Evolutionary conservation across 2,113 vertebrate genomes (phyloP).

Genomic region (Calyptomena viridis): DNA sequence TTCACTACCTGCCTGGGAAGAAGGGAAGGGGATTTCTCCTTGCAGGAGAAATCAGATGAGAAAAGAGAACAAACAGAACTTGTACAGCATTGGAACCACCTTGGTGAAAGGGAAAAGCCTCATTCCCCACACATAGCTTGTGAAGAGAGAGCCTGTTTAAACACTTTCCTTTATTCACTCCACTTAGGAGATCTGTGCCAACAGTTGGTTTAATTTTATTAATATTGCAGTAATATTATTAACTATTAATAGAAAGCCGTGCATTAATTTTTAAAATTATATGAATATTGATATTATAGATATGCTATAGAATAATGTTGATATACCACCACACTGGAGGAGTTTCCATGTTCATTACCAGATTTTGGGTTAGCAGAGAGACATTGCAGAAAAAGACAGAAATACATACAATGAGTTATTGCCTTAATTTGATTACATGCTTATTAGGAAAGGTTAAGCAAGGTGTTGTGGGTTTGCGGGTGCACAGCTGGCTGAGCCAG

Average conservation of each 20-base stretch:
- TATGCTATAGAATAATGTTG: neutral
- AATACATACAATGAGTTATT: neutral
- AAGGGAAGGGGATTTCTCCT: neutral
- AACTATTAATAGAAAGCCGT: neutral
- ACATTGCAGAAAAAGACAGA: neutral
- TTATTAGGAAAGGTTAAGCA: neutral
- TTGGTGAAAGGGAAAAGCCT: neutral
- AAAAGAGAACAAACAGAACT: neutral
- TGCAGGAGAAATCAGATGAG: neutral
- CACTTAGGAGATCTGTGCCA: neutral
- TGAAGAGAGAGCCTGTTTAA: neutral
- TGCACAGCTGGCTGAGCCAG: neutral
- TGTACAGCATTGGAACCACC: neutral
- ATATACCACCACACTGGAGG: neutral
- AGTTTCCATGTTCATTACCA: neutral
- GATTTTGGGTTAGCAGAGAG: neutral
- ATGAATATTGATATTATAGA: slow-evolving; percentile 44
- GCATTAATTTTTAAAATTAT: slow-evolving; percentile 38
- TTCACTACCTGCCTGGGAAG: neutral
- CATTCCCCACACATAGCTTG: neutral
- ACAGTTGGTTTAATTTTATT: slow-evolving; percentile 17
- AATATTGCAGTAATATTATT: slow-evolving; percentile 27
- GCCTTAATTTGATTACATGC: neutral
- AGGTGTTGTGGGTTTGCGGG: neutral
- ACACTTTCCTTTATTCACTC: neutral